Percentiles rank a stretch among this genome's conserved stretches.
These are phyloP conservation scores for Microtus oregoni DNA, from an alignment of 2,113 vertebrate species.

Conservation along the genomic window DNA sequence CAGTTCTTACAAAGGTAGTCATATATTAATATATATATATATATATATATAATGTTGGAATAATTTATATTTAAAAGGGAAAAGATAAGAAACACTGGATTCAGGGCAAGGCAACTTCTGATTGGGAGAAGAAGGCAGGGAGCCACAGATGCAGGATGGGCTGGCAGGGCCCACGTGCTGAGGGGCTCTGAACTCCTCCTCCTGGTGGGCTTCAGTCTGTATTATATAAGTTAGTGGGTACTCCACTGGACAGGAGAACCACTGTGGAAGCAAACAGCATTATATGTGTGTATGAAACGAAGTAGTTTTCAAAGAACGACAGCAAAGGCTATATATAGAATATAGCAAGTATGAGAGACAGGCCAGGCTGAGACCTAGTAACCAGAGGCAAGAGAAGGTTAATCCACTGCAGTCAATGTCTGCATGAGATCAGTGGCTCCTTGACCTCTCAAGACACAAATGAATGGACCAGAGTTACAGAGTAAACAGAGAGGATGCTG, in stretches of 20 bases:
- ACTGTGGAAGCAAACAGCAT: neutral
- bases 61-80: neutral
- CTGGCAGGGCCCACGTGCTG: neutral
- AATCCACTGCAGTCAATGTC: too few relatives aligned
- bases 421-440: neutral
- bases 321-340: neutral
- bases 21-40: too few relatives aligned
- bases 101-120: neutral
- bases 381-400: accelerated
- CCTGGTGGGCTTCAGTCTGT: neutral
- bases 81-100: neutral
- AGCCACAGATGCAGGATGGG: accelerated
- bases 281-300: neutral
- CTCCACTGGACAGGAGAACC: neutral
- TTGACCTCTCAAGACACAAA: neutral
- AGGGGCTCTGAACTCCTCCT: neutral
- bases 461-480: too few relatives aligned
- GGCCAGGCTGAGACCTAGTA: neutral
- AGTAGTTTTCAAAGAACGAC: neutral
- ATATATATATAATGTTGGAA: neutral
- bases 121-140: neutral
- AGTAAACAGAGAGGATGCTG: neutral
- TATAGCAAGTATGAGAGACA: neutral
- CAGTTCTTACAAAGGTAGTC: neutral
- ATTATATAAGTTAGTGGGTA: neutral